phyloP scores from a whole-genome alignment of 2,888 invertebrate species.

The Epistrophella euchroma region DNA sequence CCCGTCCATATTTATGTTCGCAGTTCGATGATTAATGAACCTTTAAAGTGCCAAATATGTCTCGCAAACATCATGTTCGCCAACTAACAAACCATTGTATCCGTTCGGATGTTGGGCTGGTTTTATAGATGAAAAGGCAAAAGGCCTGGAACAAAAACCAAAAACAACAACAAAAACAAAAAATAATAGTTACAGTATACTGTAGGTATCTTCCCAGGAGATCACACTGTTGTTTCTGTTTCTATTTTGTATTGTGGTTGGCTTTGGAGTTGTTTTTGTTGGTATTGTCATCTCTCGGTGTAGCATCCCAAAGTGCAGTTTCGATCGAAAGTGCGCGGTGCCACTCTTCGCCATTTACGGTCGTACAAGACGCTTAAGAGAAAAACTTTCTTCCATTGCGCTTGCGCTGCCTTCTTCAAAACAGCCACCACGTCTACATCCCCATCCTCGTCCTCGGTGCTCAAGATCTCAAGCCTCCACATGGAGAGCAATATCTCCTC shows the following conservation, averaged over 20 bases:
- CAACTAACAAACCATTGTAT: conserved; percentile 74
- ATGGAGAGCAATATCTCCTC: conserved; percentile 20
- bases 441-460: neutral
- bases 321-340: conserved; percentile 71
- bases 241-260: conserved; percentile 56
- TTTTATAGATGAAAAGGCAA: conserved; percentile 25
- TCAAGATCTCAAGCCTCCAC: conserved; percentile 23
- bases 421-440: neutral
- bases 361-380: conserved; percentile 62
- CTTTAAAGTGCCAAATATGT: conserved; percentile 76
- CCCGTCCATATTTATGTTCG: conserved; percentile 73
- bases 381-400: conserved; percentile 72
- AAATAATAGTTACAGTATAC: conserved; percentile 31
- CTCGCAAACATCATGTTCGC: conserved; percentile 73
- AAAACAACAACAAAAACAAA: conserved; percentile 42
- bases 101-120: conserved; percentile 63
- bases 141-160: conserved; percentile 51
- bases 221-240: conserved; percentile 52
- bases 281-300: conserved; percentile 46
- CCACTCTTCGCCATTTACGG: conserved; percentile 73
- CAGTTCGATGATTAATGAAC: conserved; percentile 75
- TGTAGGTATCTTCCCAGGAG: conserved; percentile 73
- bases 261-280: conserved; percentile 49
- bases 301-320: conserved; percentile 68
- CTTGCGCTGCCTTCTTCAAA: conserved; percentile 49